A percentile compares a stretch with the other conserved stretches of the same genome.
Evolutionary conservation across 2,113 vertebrate genomes (phyloP).

Genomic region (Pipa parva): DNA sequence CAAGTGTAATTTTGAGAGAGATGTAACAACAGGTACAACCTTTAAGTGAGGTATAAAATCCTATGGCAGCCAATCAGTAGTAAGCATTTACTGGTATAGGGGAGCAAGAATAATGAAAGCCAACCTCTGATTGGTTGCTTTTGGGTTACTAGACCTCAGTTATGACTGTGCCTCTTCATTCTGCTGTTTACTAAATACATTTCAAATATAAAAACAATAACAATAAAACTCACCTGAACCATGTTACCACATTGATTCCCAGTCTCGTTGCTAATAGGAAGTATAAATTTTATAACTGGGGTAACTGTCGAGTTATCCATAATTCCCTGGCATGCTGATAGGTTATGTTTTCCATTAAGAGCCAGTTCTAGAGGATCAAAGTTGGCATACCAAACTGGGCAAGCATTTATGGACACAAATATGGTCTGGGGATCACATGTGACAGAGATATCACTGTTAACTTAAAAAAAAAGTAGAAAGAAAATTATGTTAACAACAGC

Average conservation of each 20-base stretch:
- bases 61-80: too few relatives aligned
- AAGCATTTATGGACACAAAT: conserved; percentile 64
- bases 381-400: conserved; percentile 65
- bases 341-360: conserved; percentile 63
- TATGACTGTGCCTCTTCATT: background rate
- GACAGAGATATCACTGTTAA: conserved; percentile 59
- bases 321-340: conserved; percentile 51
- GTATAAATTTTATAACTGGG: conserved; percentile 60
- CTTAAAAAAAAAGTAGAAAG: conserved; percentile 42
- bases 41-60: too few relatives aligned
- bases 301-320: conserved; percentile 53
- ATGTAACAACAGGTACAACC: too few relatives aligned
- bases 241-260: conserved; percentile 62
- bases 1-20: too few relatives aligned
- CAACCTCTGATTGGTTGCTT: too few relatives aligned
- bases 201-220: background rate
- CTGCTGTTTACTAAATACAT: too few relatives aligned
- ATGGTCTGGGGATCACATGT: conserved; percentile 58
- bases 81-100: too few relatives aligned
- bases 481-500: background rate
- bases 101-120: too few relatives aligned
- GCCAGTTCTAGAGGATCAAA: conserved; percentile 55
- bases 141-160: too few relatives aligned
- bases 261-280: conserved; percentile 59
- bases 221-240: conserved; percentile 50